Base-by-base conservation (phyloP, 2,797 vertebrate genomes). In the Emydoidea blandingii region DNA sequence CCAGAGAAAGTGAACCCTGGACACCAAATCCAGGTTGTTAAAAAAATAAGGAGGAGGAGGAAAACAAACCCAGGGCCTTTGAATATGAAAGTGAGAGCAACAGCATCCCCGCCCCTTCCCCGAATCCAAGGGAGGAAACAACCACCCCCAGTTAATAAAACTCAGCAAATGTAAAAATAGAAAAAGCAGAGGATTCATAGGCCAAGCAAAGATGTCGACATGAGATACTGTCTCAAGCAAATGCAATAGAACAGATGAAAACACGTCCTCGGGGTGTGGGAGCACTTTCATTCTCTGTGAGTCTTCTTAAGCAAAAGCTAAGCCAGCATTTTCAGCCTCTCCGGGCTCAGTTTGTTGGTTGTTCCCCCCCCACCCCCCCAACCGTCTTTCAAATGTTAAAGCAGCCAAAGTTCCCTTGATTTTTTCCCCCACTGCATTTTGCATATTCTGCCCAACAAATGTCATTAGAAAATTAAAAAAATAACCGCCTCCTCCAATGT, bases 201-300 rank as follows among this genome's bases (percentile, higher is more conserved):
- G 87, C 82, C 81, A 85, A 97, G 88, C 57, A 91, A 94, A 96
- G 86, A 95, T n/a, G 12, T 87, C 12, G 2, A 91, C 85, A 88
- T 83, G 86, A 97, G 85, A 90, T 54, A 91, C 25, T 16, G 79
- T 89, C 95, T 97, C 85, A 94, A 95, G 84, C 52, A 96, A 97
- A 96, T 83, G 53, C 79, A 97, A 93, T 62, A 3, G 5, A 97
- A 96, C 92, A 97, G 94, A 94, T 80, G 89, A 96, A 96, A 97
- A 92, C 52, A 84, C 47, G 27, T 76, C 93, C 89, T 89, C 44
- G 3, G 94, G 96, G 91, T 72, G 57, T 0, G 1, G n/a, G 7
- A 23, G 41, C 88, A 88, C 5, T 0, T 85, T 93, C 79, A 86
- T 91, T 95, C 83, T 27, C 91, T 87, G 21, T 2, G 18, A 96